These are phyloP conservation scores for Vannuccia rotundouncinata DNA, from an alignment of 2,888 invertebrate species.

Conservation along the genomic window DNA sequence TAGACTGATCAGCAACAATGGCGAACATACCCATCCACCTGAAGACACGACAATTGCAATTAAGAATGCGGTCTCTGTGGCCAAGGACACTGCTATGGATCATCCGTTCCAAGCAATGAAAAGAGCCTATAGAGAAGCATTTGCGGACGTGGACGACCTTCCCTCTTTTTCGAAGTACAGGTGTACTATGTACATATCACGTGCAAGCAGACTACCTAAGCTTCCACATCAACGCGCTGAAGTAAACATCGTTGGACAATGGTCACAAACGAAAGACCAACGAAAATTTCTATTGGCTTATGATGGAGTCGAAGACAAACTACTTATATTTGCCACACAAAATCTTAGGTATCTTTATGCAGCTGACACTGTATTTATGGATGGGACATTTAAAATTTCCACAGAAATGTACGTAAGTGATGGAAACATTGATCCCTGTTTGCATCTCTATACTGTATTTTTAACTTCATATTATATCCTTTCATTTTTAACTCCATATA, in stretches of 20 bases:
- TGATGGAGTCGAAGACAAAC: no score
- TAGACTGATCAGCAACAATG: conserved; percentile 15
- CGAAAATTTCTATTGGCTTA: no score
- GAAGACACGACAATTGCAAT: conserved; percentile 26
- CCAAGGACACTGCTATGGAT: conserved; percentile 24
- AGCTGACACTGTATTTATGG: no score
- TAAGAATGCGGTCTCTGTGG: conserved; percentile 23
- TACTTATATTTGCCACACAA: no score
- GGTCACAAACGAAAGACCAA: no score
- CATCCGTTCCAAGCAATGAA: conserved; percentile 14
- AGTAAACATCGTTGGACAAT: not conserved
- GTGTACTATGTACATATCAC: not conserved
- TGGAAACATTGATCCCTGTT: no score
- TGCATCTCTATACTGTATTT: no score
- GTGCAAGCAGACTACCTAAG: not conserved
- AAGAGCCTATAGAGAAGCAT: not conserved
- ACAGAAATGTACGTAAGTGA: no score
- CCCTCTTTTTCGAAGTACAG: not conserved
- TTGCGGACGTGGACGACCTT: not conserved
- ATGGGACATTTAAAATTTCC: no score
- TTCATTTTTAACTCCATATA: no score
- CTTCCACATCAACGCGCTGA: not conserved
- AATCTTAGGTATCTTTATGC: no score
- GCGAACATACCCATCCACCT: conserved; percentile 24
- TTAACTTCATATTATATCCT: no score